These are phyloP conservation scores for Ennomos fuscantarius DNA, from an alignment of 2,888 invertebrate genomes.

Conservation along the genomic window DNA sequence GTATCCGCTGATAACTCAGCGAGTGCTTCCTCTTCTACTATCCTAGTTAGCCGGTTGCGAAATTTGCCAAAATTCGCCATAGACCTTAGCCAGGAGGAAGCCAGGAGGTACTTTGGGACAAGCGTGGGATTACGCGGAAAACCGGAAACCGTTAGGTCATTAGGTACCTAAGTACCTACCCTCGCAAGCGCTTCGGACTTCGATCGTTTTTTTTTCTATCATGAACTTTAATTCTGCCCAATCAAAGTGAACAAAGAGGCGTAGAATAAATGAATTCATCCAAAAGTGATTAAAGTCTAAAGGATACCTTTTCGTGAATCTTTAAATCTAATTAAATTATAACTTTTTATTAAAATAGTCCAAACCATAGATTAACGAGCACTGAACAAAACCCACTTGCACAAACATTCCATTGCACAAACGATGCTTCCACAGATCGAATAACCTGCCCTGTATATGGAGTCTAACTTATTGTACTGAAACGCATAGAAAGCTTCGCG, in stretches of 20 bases:
- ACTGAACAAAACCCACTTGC: slow-evolving; percentile 11
- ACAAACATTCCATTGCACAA: slow-evolving; percentile 3
- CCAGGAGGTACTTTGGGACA: background rate
- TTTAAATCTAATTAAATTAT: no score
- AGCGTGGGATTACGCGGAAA: background rate
- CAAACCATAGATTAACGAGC: background rate
- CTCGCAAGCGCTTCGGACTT: background rate
- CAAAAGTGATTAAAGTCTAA: no score
- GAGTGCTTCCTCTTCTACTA: slow-evolving; percentile 54
- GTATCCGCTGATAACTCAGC: slow-evolving; percentile 31
- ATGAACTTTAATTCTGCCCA: no score
- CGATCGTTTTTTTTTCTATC: no score
- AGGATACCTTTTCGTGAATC: no score
- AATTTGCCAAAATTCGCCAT: slow-evolving; percentile 67
- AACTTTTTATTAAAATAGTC: background rate
- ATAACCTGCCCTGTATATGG: slow-evolving; percentile 13
- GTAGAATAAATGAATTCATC: no score
- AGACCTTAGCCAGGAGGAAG: slow-evolving; percentile 24
- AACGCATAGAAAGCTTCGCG: slow-evolving; percentile 38
- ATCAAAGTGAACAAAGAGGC: no score
- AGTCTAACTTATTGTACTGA: slow-evolving; percentile 27
- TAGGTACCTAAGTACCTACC: no score
- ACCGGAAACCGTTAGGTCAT: background rate
- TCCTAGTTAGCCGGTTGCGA: slow-evolving; percentile 75
- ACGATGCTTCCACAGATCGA: slow-evolving; percentile 8